Evolutionary conservation across 2,888 invertebrate species (phyloP), one percentile per base, ranked within the genome.

Genomic region (Meloe dianella): DNA sequence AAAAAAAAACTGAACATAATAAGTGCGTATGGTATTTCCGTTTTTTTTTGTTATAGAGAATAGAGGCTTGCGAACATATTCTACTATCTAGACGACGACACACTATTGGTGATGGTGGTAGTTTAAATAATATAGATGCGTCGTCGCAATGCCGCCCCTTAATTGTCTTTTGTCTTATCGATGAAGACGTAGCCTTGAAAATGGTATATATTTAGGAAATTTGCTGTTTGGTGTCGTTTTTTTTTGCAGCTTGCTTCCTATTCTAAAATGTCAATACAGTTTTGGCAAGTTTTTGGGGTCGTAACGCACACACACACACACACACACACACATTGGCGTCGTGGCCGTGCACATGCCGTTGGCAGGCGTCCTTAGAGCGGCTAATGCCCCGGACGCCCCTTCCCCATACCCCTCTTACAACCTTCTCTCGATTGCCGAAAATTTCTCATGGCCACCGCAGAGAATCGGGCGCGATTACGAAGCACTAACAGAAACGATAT

Each of bases 321-420:
- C 74, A 73, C 73, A 73, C 74, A 72, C 74, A 76, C 75, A 86
- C 85, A 86, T 64, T 67, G 61, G 61, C 67, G 65, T 60, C 70
- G 68, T 61, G 68, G 85, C 83, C 81, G 78, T 84, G 84, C 87
- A 75, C 75, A 73, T 73, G 72, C 71, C 66, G 73, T 64, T 73
- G 70, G 70, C 70, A 70, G 73, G 81, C 82, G 84, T 87, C 88
- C 87, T 88, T 85, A 85, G 85, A 87, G 84, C 87, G 86, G 86
- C 87, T 88, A 88, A 88, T 88, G 88, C 88, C 86, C 86, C 76
- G 84, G 83, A 84, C 85, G 84, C 85, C 86, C 85, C 86, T 86
- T 87, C 85, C 85, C 84, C 84, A 62, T 64, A 68, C 74, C 73
- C 72, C 66, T 64, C 63, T n/a, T 57, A 29, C 51, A 32, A 47